A percentile compares a stretch with the other conserved stretches of the same genome.
These are phyloP conservation scores for Pachyseris speciosa DNA, from an alignment of 64 coral and sea anemone genomes.

Conservation along the genomic window DNA sequence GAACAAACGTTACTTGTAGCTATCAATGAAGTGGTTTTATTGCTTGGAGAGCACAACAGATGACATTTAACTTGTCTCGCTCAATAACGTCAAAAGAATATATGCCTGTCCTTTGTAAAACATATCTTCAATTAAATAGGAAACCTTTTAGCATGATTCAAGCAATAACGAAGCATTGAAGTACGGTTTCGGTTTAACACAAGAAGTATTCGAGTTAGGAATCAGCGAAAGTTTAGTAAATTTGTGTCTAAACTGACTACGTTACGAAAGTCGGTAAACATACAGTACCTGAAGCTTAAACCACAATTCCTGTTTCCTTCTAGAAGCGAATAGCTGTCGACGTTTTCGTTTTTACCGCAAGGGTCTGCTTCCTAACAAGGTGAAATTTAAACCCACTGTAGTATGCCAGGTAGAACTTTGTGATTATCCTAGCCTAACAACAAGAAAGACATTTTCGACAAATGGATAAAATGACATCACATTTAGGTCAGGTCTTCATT, in stretches of 20 bases:
- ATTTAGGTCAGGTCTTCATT: neutral
- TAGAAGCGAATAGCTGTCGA: too few species aligned
- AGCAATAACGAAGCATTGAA: neutral
- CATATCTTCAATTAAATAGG: too few species aligned
- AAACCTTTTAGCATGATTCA: too few species aligned
- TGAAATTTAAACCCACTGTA: too few species aligned
- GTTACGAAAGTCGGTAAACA: neutral
- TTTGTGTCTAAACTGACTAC: too few species aligned
- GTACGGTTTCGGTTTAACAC: too few species aligned
- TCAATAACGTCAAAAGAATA: slow-evolving; percentile 2
- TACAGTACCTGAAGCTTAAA: neutral
- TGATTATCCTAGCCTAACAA: neutral
- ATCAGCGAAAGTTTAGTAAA: too few species aligned
- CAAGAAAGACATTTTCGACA: neutral
- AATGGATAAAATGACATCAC: neutral
- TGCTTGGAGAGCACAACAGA: neutral
- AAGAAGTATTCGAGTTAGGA: too few species aligned
- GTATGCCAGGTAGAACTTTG: neutral
- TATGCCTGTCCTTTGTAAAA: neutral
- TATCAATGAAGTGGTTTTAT: neutral
- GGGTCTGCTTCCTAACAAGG: too few species aligned
- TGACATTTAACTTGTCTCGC: neutral
- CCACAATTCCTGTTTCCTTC: neutral
- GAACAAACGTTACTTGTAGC: neutral
- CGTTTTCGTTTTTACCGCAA: too few species aligned